Percentiles rank a stretch among this genome's conserved stretches.
Conservation (phyloP, 2,888 invertebrate species). For the Aphodius sticticus region DNA sequence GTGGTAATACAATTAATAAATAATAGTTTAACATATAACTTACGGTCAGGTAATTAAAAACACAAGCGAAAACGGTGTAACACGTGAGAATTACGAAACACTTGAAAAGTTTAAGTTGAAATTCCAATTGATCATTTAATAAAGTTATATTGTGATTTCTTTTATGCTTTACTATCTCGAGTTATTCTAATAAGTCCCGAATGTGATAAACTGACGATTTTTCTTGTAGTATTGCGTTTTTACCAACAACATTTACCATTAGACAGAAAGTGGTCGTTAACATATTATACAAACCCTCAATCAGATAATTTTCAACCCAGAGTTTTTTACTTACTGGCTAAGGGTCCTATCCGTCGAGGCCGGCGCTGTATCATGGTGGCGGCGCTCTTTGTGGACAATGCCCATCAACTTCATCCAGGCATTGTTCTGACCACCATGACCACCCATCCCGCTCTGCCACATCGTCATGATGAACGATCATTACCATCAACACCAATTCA, state of each 20-base stretch:
- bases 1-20: too few relatives aligned
- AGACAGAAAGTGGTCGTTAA: background rate
- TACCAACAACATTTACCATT: background rate
- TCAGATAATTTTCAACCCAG: background rate
- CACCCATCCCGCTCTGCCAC: slow-evolving; percentile 82
- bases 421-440: slow-evolving; percentile 78
- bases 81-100: too few relatives aligned
- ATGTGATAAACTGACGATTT: too few relatives aligned
- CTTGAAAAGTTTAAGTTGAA: too few relatives aligned
- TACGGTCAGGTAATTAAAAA: too few relatives aligned
- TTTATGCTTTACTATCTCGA: too few relatives aligned
- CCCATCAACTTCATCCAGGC: slow-evolving; percentile 87
- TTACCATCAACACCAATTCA: slow-evolving; percentile 47
- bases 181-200: too few relatives aligned
- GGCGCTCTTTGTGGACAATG: slow-evolving; percentile 78
- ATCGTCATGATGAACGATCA: slow-evolving; percentile 68
- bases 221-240: too few relatives aligned
- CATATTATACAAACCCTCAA: background rate
- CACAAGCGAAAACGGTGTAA: too few relatives aligned
- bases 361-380: slow-evolving; percentile 70
- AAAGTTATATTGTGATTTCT: too few relatives aligned
- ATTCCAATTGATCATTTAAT: too few relatives aligned
- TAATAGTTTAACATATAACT: too few relatives aligned
- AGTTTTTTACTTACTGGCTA: slow-evolving; percentile 70
- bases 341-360: slow-evolving; percentile 70